Base-by-base conservation (phyloP, 2,113 vertebrate genomes). In the Atractosteus spatula region DNA sequence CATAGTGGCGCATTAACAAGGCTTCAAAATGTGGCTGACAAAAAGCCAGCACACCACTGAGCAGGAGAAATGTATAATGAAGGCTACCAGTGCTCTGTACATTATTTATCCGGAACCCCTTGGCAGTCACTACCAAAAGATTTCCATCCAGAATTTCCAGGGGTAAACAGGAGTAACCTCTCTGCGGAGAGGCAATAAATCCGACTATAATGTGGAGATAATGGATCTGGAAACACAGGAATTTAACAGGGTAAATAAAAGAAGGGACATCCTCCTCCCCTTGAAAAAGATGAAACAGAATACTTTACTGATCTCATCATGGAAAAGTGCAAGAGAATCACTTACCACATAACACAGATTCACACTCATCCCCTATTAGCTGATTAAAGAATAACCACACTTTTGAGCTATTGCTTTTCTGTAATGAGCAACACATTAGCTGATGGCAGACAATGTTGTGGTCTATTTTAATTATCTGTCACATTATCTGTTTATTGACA, bases 1-100 rank as follows among this genome's bases (percentile, higher is more conserved):
- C 83, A 69, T 73, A 79, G 82, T 43, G 72, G 79, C 76, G 84
- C 83, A 88, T 88, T 91, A 91, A 91, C 87, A 89, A 90, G 87
- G 85, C 89, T 85, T 84, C 83, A 85, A 85, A 70, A 68, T 42
- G 66, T 82, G 68, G 78, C 77, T 78, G 86, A 92, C 88, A 87
- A 86, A 87, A 83, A 86, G 80, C 83, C 84, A 85, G 80, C 76
- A 80, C 78, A 74, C 3, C 77, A 51, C 71, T 62, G 79, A 68
- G 79, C 76, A 70, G n/a, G 78, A 81, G 3, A 75, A 74, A 5
- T 59, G 73, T 72, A 70, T 86, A 84, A 89, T 79, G 80, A 87
- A 81, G 76, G 70, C 66, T 43, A 80, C 77, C 61, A 75, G 72
- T 71, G 74, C 78, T 75, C 82, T 81, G 59, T 61, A 76, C 59